These are phyloP conservation scores for Zosterops lateralis DNA, from an alignment of 2,113 vertebrate genomes.

Conservation along the genomic window DNA sequence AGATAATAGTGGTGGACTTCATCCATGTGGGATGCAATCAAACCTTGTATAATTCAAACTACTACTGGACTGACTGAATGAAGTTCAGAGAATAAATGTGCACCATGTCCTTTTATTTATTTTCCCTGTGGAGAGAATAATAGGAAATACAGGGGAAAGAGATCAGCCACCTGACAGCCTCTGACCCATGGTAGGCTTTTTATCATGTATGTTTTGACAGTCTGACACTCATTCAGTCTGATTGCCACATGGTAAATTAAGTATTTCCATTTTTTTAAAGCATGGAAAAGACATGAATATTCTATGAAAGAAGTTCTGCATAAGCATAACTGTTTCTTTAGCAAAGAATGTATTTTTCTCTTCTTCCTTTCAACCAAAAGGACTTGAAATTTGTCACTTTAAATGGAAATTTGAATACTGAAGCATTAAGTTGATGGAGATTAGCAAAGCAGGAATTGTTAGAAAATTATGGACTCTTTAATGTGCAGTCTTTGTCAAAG, in stretches of 20 bases:
- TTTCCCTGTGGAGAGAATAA: not conserved
- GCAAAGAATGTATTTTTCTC: not conserved
- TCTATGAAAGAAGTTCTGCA: not conserved
- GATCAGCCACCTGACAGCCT: not conserved
- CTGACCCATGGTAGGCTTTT: not conserved
- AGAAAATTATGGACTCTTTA: not conserved
- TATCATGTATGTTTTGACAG: not conserved
- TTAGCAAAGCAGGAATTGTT: not conserved
- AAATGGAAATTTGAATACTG: not conserved
- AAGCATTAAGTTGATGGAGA: not conserved
- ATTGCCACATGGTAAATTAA: not conserved
- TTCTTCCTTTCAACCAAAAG: not conserved
- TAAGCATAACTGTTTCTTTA: not conserved
- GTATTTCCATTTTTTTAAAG: not conserved
- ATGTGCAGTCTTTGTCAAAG: not conserved
- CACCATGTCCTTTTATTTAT: not conserved
- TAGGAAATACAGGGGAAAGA: not conserved
- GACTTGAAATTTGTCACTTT: not conserved
- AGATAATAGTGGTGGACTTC: not conserved
- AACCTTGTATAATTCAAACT: not conserved
- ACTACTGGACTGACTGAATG: not conserved
- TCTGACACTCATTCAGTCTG: not conserved
- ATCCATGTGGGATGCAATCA: not conserved
- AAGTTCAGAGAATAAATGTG: not conserved
- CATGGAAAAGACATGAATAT: not conserved